Percentiles rank a stretch among this genome's conserved stretches.
phyloP scores from a whole-genome alignment of 1,140 invertebrate species.

The Camponotus floridanus region DNA sequence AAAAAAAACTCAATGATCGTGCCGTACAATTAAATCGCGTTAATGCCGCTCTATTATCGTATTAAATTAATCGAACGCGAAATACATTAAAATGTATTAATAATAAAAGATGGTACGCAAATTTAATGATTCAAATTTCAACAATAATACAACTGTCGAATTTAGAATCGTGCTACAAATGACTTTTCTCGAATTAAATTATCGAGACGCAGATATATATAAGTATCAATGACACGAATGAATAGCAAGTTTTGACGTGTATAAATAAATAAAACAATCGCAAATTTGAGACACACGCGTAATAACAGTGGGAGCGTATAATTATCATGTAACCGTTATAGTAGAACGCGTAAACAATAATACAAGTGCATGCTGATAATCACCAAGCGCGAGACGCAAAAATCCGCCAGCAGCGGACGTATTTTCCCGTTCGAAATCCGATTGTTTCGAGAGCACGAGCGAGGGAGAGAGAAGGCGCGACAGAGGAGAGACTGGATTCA shows the following conservation, averaged over 20 bases:
- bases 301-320: background rate
- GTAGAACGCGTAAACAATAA: conserved; percentile 28
- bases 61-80: background rate
- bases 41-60: background rate
- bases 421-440: conserved; percentile 32
- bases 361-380: background rate
- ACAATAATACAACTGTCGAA: conserved; percentile 6
- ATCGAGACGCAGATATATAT: background rate
- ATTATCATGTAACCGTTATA: conserved; percentile 6
- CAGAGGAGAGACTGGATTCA: background rate
- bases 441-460: conserved; percentile 30
- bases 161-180: conserved; percentile 7
- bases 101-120: conserved; percentile 9
- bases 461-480: background rate
- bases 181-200: background rate
- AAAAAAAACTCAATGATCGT: background rate
- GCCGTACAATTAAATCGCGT: conserved; percentile 4
- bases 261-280: conserved; percentile 34
- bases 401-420: conserved; percentile 1
- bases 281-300: conserved; percentile 21
- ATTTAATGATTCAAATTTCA: conserved; percentile 22
- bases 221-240: conserved; percentile 1
- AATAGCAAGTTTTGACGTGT: background rate
- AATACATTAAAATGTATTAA: background rate
- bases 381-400: background rate